Evolutionary conservation across 2,797 vertebrate genomes (phyloP).

Genomic region (Sylvilagus floridanus): DNA sequence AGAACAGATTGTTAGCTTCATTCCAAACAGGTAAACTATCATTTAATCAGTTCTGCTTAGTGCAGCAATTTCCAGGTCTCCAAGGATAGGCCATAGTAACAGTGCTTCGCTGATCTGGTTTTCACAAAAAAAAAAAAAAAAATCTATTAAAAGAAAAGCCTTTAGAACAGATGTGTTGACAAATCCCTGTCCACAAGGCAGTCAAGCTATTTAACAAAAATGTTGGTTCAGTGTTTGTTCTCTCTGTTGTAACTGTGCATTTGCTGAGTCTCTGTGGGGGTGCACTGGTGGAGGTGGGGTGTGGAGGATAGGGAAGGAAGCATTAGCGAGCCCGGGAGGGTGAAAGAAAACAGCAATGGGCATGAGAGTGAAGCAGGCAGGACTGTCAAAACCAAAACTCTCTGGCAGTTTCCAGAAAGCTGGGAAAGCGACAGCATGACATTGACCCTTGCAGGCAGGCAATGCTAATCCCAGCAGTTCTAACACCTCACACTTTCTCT

Average conservation of each 20-base stretch:
- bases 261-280: not conserved
- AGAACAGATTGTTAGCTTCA: constrained; percentile 68
- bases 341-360: not conserved
- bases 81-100: constrained; percentile 66
- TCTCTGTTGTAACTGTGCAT: constrained; percentile 29
- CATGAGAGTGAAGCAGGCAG: not conserved
- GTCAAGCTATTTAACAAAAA: constrained; percentile 79
- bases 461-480: not conserved
- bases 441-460: not conserved
- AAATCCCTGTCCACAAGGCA: constrained; percentile 80
- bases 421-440: constrained; percentile 25
- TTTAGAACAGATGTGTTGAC: constrained; percentile 82
- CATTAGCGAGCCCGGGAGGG: not conserved
- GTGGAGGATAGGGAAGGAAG: not conserved
- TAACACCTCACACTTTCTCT: not conserved
- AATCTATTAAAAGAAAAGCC: constrained; percentile 80
- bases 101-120: constrained; percentile 80
- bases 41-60: constrained; percentile 73
- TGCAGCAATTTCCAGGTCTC: constrained; percentile 73
- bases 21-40: constrained; percentile 76
- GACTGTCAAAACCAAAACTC: not conserved
- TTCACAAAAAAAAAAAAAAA: constrained; percentile 28
- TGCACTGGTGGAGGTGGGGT: not conserved
- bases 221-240: constrained; percentile 77
- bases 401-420: not conserved